Evolutionary conservation across 2,888 invertebrate genomes (phyloP).

Genomic region (Eurois occulta): DNA sequence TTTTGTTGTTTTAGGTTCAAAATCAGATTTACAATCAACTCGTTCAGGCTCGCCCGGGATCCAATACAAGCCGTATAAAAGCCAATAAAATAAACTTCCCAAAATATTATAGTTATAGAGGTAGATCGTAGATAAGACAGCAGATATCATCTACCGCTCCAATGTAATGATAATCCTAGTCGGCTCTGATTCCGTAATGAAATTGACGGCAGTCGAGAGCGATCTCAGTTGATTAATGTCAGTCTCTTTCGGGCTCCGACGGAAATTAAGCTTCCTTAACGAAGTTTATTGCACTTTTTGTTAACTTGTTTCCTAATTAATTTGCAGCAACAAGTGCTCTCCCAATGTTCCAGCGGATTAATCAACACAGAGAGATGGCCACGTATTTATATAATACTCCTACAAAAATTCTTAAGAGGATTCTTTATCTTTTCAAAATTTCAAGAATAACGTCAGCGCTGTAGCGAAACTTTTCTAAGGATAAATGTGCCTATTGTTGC

Average conservation of each 20-base stretch:
- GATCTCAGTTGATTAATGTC: slow-evolving; percentile 85
- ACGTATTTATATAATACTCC: slow-evolving; percentile 53
- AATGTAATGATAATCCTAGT: slow-evolving; percentile 76
- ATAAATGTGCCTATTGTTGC: slow-evolving; percentile 74
- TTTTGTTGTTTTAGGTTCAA: slow-evolving; percentile 60
- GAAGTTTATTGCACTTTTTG: slow-evolving; percentile 88
- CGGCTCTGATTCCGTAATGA: slow-evolving; percentile 80
- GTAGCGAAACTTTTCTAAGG: slow-evolving; percentile 69
- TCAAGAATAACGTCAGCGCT: slow-evolving; percentile 65
- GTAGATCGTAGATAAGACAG: slow-evolving; percentile 29
- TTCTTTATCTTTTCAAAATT: slow-evolving; percentile 63
- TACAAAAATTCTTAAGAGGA: slow-evolving; percentile 59
- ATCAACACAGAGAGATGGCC: slow-evolving; percentile 64
- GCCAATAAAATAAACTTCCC: slow-evolving; percentile 39
- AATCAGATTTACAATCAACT: slow-evolving; percentile 62
- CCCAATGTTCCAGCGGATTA: slow-evolving; percentile 68
- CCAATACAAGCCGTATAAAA: slow-evolving; percentile 49
- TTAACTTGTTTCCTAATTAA: slow-evolving; percentile 87
- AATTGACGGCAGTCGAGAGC: slow-evolving; percentile 78
- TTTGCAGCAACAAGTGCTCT: slow-evolving; percentile 85
- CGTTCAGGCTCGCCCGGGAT: slow-evolving; percentile 22
- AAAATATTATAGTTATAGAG: slow-evolving; percentile 41
- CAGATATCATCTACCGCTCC: slow-evolving; percentile 60
- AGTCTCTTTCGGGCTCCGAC: slow-evolving; percentile 78
- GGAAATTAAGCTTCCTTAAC: slow-evolving; percentile 86